Percentiles rank a stretch among this genome's conserved stretches.
Conservation (phyloP, 2,797 vertebrate genomes). For the Ptychobarbus kaznakovi region DNA sequence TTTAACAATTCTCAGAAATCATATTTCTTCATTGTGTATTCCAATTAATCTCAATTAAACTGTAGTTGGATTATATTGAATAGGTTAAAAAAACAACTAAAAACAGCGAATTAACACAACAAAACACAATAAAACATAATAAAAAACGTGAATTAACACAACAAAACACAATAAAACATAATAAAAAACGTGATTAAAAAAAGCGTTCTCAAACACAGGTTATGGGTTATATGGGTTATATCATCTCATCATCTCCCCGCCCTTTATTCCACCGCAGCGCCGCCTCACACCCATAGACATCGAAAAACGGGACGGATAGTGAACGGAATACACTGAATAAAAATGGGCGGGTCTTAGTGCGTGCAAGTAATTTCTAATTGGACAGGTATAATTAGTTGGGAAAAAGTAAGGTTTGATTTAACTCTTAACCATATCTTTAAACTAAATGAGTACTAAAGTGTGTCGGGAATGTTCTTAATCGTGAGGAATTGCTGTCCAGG, state of each 20-base stretch:
- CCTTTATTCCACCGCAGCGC: constrained; percentile 15
- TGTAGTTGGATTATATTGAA: too few relatives aligned
- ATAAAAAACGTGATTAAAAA: too few relatives aligned
- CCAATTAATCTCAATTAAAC: too few relatives aligned
- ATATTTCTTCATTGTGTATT: too few relatives aligned
- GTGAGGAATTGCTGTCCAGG: background rate
- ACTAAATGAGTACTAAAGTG: background rate
- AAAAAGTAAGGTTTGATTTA: background rate
- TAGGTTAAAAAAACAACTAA: too few relatives aligned
- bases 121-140: too few relatives aligned
- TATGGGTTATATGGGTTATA: constrained; percentile 34
- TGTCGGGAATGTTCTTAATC: background rate
- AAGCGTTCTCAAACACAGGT: constrained; percentile 2
- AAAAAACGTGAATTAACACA: too few relatives aligned
- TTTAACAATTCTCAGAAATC: too few relatives aligned
- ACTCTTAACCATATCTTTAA: background rate
- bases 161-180: too few relatives aligned
- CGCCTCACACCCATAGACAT: constrained; percentile 26
- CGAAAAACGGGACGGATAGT: background rate
- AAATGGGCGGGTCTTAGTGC: constrained; percentile 7
- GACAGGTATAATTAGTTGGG: background rate
- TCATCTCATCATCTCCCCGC: constrained; percentile 27
- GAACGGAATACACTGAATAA: fast-evolving
- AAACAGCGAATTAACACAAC: too few relatives aligned
- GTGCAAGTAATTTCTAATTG: constrained; percentile 5